These are phyloP conservation scores for Psittacula echo DNA, from an alignment of 2,797 vertebrate species.

Conservation along the genomic window DNA sequence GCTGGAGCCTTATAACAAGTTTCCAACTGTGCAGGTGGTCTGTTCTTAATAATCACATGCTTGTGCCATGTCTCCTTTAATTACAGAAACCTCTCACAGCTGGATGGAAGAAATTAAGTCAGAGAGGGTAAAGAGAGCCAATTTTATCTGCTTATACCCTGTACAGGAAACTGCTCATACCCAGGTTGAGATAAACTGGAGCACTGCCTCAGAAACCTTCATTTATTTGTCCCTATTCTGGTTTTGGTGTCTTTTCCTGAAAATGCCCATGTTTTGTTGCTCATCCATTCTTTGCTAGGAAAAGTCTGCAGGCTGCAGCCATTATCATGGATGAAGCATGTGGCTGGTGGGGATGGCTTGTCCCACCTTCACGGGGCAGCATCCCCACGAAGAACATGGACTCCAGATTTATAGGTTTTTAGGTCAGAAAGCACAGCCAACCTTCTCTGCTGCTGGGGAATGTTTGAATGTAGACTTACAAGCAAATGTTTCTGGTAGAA, in stretches of 20 bases:
- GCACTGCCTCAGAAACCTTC: background rate
- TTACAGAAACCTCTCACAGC: slow-evolving; percentile 51
- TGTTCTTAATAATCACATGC: slow-evolving; percentile 37
- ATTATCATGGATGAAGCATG: rapidly evolving
- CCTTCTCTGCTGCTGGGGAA: background rate
- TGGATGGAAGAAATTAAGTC: slow-evolving; percentile 34
- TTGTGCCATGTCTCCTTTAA: slow-evolving; percentile 42
- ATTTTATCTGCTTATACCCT: slow-evolving; percentile 3
- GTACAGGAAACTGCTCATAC: background rate
- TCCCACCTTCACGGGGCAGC: background rate
- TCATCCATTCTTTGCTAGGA: background rate
- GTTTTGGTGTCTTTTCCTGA: background rate
- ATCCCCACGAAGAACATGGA: rapidly evolving
- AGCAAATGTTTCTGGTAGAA: background rate
- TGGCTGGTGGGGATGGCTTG: background rate
- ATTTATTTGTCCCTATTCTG: background rate
- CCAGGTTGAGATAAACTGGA: background rate
- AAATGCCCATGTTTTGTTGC: background rate
- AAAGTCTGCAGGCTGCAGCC: background rate
- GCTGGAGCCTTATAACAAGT: slow-evolving; percentile 34
- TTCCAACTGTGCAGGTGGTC: slow-evolving; percentile 51
- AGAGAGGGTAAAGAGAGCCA: slow-evolving; percentile 31
- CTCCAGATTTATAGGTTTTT: background rate
- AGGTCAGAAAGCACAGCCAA: background rate
- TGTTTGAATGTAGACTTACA: background rate